phyloP scores from a whole-genome alignment of 2,797 vertebrate genomes.

The Trichosurus vulpecula region DNA sequence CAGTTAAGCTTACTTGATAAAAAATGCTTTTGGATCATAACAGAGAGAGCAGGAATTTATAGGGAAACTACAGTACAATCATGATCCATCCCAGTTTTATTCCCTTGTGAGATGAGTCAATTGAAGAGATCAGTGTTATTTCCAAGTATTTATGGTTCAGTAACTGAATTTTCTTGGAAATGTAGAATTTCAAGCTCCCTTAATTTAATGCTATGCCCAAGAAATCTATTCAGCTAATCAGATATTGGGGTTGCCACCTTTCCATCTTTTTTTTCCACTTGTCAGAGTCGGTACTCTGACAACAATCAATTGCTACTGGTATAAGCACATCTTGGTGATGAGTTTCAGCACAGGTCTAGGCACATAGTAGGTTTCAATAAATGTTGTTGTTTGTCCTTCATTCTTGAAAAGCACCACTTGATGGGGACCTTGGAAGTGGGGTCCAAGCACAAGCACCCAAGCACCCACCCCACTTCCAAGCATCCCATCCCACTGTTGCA shows the following conservation, averaged over 20 bases:
- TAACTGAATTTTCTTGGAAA: background rate
- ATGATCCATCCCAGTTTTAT: background rate
- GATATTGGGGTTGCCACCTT: constrained; percentile 1
- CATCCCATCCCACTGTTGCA: background rate
- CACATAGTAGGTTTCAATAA: background rate
- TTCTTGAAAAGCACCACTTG: no score
- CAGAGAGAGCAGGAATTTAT: background rate
- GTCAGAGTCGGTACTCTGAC: background rate
- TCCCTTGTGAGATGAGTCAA: background rate
- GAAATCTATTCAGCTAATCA: constrained; percentile 12
- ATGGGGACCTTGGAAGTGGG: no score
- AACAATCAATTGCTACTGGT: background rate
- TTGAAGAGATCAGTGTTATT: background rate
- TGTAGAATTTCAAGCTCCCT: constrained; percentile 12
- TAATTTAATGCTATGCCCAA: background rate
- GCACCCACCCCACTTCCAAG: no score
- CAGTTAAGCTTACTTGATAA: background rate
- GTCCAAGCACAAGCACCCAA: no score
- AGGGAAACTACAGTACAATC: background rate
- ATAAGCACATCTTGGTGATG: background rate
- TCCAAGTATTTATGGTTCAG: background rate
- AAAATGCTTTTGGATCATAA: background rate
- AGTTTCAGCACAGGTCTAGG: background rate
- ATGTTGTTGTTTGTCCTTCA: background rate
- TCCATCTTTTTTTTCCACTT: background rate